Percentiles rank a stretch among this genome's conserved stretches.
Evolutionary conservation across 2,113 vertebrate genomes (phyloP).

Genomic region (Dendropsophus ebraccatus): DNA sequence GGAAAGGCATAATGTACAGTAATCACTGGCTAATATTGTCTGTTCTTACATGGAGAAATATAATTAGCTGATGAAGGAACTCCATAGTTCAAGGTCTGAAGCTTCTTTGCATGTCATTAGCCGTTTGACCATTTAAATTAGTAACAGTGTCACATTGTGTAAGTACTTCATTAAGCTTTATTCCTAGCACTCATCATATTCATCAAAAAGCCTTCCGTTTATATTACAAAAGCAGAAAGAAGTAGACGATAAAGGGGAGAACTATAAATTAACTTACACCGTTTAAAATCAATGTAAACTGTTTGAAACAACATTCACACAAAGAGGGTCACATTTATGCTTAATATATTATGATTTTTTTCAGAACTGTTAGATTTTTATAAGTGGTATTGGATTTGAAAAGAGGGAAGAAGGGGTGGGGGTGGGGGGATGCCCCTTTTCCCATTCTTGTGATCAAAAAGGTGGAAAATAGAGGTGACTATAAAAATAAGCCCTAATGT

Average conservation of each 20-base stretch:
- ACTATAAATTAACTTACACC: not conserved
- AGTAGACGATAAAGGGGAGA: not conserved
- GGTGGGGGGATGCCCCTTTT: too few relatives aligned
- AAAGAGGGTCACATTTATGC: too few relatives aligned
- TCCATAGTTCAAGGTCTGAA: constrained; percentile 22
- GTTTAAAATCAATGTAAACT: not conserved
- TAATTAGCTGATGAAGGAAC: constrained; percentile 27
- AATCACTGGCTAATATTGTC: not conserved
- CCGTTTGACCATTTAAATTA: constrained; percentile 37
- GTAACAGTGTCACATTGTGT: constrained; percentile 44
- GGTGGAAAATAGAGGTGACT: too few relatives aligned
- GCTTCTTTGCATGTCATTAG: constrained; percentile 28
- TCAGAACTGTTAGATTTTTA: too few relatives aligned
- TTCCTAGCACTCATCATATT: constrained; percentile 32
- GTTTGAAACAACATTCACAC: not conserved
- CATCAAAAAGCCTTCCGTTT: constrained; percentile 20
- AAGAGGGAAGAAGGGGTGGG: too few relatives aligned
- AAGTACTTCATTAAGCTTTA: constrained; percentile 40
- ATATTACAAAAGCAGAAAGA: not conserved
- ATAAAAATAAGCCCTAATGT: too few relatives aligned
- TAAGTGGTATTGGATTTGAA: too few relatives aligned
- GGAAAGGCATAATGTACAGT: not conserved
- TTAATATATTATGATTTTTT: too few relatives aligned
- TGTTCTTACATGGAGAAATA: constrained; percentile 6
- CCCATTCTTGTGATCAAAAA: too few relatives aligned